Percentiles rank a stretch among this genome's conserved stretches.
These are phyloP conservation scores for Ectropis grisescens DNA, from an alignment of 1,140 invertebrate genomes.

Conservation along the genomic window DNA sequence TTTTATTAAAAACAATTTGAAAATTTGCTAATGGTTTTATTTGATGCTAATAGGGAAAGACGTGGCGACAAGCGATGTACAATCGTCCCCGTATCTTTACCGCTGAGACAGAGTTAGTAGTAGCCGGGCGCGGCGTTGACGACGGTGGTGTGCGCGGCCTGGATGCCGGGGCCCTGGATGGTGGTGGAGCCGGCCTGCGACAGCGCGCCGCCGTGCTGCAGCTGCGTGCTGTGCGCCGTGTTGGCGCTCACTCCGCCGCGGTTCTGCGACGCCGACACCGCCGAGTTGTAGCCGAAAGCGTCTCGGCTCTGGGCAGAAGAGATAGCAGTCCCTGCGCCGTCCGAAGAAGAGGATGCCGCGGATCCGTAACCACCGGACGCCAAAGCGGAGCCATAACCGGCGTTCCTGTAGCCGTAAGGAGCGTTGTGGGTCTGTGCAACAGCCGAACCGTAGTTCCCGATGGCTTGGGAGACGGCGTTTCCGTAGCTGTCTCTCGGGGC, in stretches of 20 bases:
- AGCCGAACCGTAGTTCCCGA: conserved; percentile 11
- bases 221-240: conserved; percentile 27
- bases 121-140: conserved; percentile 27
- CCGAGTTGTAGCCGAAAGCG: background rate
- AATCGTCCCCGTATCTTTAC: conserved; percentile 34
- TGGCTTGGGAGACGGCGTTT: background rate
- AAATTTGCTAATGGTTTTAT: background rate
- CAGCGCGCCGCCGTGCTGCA: conserved; percentile 20
- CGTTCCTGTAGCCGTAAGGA: no score
- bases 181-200: conserved; percentile 41
- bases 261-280: background rate
- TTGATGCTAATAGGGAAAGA: background rate
- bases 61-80: conserved; percentile 20
- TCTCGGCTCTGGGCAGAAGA: background rate
- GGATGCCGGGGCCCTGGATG: conserved; percentile 43
- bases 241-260: conserved; percentile 17
- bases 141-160: conserved; percentile 38
- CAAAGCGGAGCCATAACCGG: background rate
- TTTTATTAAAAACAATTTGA: background rate
- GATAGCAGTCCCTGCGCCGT: background rate
- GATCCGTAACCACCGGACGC: no score
- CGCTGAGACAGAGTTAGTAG: conserved; percentile 17
- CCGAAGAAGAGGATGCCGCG: no score
- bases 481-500: conserved; percentile 18
- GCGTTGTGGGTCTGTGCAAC: conserved; percentile 17